These are phyloP conservation scores for Aphidius colemani DNA, from an alignment of 2,888 invertebrate genomes.

Conservation along the genomic window DNA sequence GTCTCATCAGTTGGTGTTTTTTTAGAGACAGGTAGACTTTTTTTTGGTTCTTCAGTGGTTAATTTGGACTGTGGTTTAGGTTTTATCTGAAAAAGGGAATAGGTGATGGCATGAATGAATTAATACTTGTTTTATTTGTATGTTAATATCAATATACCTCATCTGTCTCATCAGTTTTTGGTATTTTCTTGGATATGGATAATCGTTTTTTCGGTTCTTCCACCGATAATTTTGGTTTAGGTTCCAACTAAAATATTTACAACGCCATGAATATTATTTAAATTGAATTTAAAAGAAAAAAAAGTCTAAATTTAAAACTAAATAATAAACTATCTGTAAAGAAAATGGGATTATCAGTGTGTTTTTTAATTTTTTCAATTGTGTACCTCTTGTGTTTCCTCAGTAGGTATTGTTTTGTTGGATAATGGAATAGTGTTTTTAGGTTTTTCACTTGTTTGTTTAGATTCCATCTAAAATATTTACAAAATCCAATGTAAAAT, in stretches of 20 bases:
- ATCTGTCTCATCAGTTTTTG: neutral
- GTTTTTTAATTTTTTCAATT: neutral
- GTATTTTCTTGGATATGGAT: no score
- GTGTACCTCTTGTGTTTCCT: slow-evolving; percentile 17
- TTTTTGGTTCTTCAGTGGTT: neutral
- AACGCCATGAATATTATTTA: no score
- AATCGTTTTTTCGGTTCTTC: no score
- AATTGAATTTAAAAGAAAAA: neutral
- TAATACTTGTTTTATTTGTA: no score
- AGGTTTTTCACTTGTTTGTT: neutral
- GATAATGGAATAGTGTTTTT: slow-evolving; percentile 24
- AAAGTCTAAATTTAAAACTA: no score
- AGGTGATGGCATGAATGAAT: no score
- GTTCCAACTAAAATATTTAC: slow-evolving; percentile 13
- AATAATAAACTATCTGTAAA: neutral
- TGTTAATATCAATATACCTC: neutral
- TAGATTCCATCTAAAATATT: neutral
- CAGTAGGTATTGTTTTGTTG: slow-evolving; percentile 37
- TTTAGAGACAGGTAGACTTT: no score
- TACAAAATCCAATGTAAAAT: neutral
- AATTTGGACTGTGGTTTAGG: slow-evolving; percentile 4
- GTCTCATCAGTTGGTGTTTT: no score
- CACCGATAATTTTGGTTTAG: slow-evolving; percentile 11
- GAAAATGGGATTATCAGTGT: no score
- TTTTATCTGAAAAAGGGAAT: neutral